Evolutionary conservation across 1,140 invertebrate genomes (phyloP).

Genomic region (Thaumatotibia leucotreta): DNA sequence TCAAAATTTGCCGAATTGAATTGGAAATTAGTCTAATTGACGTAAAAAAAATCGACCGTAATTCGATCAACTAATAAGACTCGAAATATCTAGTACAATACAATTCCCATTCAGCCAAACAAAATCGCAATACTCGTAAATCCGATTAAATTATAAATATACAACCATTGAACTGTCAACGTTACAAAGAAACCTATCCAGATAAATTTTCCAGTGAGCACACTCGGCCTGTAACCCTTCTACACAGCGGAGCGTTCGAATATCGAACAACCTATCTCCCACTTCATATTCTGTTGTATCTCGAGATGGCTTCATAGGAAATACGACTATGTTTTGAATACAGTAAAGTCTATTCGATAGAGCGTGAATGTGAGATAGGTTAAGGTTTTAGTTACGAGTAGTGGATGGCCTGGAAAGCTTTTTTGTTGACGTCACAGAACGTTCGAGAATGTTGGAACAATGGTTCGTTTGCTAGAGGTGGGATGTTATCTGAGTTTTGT

Average conservation of each 20-base stretch:
- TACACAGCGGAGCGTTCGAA: neutral
- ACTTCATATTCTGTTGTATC: neutral
- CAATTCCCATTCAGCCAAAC: neutral
- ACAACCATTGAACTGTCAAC: neutral
- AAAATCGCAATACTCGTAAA: neutral
- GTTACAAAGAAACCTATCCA: neutral
- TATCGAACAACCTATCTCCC: neutral
- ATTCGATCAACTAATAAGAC: no score
- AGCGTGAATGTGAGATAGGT: neutral
- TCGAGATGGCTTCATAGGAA: neutral
- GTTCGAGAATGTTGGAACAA: neutral
- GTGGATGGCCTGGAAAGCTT: neutral
- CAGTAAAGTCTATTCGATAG: neutral
- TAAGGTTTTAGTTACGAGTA: neutral
- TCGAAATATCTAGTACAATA: neutral
- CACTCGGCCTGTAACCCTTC: neutral
- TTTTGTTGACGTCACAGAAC: neutral
- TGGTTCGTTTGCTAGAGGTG: neutral
- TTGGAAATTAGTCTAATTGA: no score
- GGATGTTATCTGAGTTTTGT: neutral
- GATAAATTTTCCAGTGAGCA: neutral
- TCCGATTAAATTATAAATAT: neutral
- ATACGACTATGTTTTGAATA: neutral
- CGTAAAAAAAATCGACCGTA: no score
- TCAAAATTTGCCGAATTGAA: no score